phyloP scores from a whole-genome alignment of 2,888 invertebrate species.

The Pollenia griseotomentosa region DNA sequence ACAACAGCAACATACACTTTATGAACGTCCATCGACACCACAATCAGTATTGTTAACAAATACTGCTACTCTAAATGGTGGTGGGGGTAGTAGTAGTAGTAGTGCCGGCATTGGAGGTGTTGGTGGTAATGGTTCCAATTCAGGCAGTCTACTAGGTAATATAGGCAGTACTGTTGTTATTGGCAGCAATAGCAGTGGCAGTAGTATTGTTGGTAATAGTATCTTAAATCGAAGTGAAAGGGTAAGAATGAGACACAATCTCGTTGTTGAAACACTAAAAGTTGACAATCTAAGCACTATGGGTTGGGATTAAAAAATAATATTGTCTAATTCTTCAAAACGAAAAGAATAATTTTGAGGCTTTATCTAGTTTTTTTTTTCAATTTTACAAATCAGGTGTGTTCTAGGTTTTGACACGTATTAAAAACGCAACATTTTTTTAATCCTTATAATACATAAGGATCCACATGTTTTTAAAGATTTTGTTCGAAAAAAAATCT shows the following conservation, averaged over 20 bases:
- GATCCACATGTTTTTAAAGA: no score
- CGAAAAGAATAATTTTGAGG: not conserved
- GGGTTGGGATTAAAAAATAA: not conserved
- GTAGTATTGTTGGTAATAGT: constrained; percentile 61
- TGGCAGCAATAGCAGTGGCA: constrained; percentile 54
- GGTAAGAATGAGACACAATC: constrained; percentile 66
- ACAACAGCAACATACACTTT: constrained; percentile 62
- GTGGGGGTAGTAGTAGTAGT: constrained; percentile 53
- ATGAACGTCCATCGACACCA: constrained; percentile 78
- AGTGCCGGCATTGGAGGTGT: constrained; percentile 49
- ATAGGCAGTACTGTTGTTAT: constrained; percentile 69
- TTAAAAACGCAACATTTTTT: no score
- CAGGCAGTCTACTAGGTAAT: constrained; percentile 51
- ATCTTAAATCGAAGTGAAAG: constrained; percentile 73
- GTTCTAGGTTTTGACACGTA: no score
- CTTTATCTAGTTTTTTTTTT: not conserved
- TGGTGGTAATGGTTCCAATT: constrained; percentile 61
- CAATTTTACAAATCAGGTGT: no score
- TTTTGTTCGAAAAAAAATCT: no score
- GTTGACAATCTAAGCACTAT: constrained; percentile 28
- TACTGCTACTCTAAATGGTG: constrained; percentile 66
- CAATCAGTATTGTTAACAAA: constrained; percentile 75
- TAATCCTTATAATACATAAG: no score
- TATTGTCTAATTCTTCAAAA: not conserved
- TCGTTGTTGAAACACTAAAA: constrained; percentile 31